phyloP scores from a whole-genome alignment of 1,140 invertebrate species.

The Agraylea sexmaculata region DNA sequence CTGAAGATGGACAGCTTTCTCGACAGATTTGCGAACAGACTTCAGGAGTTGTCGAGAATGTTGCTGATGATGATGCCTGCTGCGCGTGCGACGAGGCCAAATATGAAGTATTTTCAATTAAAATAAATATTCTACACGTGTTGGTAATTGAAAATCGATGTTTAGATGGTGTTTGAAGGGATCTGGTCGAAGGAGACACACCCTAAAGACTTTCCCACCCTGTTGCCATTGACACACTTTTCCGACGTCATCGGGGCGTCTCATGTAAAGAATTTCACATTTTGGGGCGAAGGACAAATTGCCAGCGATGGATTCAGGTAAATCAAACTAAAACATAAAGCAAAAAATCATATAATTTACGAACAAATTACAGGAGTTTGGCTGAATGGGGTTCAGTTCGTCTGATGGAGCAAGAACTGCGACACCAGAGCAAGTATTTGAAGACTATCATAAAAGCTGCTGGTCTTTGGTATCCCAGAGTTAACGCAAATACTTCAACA shows the following conservation, averaged over 20 bases:
- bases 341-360: neutral
- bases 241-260: slow-evolving; percentile 95
- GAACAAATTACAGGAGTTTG: slow-evolving; percentile 38
- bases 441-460: slow-evolving; percentile 91
- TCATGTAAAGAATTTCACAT: slow-evolving; percentile 79
- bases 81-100: slow-evolving; percentile 89
- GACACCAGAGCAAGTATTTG: slow-evolving; percentile 64
- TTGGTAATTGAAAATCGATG: slow-evolving; percentile 13
- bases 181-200: slow-evolving; percentile 94
- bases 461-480: slow-evolving; percentile 86
- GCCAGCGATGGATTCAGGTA: slow-evolving; percentile 88
- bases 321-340: no score
- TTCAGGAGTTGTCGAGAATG: slow-evolving; percentile 35
- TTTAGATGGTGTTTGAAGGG: slow-evolving; percentile 82
- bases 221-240: slow-evolving; percentile 88
- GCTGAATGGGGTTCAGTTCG: slow-evolving; percentile 90
- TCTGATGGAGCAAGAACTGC: slow-evolving; percentile 83
- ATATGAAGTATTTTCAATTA: slow-evolving; percentile 51
- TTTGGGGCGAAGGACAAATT: slow-evolving; percentile 87
- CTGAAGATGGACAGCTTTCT: slow-evolving; percentile 75
- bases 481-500: slow-evolving; percentile 77
- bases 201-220: slow-evolving; percentile 91
- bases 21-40: slow-evolving; percentile 73
- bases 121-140: neutral
- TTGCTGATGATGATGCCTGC: slow-evolving; percentile 47